Base-by-base conservation (phyloP, 2,797 vertebrate species). In the Characodon lateralis region DNA sequence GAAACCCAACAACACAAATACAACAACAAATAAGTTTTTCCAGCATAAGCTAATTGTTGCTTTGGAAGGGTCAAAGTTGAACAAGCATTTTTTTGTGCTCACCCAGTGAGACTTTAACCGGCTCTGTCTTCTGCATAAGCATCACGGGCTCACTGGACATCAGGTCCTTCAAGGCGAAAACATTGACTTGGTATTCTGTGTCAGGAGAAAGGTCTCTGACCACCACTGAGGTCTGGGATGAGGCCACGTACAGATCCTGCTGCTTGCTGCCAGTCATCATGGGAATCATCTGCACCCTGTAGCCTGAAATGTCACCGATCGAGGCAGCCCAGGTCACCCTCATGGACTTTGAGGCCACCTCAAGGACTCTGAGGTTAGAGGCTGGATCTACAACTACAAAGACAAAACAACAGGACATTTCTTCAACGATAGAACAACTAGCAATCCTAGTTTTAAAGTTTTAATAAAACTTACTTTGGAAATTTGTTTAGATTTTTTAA, bases 101-200 rank as follows among this genome's bases (percentile, higher is more conserved):
- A 99, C 98, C 98, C 84, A 98, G 81, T 88, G 97, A 97, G 58
- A 98, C 93, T 91, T 95, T 97, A 8, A 97, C 83, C 12, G 96
- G 95, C 76, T 96, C 93, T 0, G 98, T 99, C 95, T 96, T 98
- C 89, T 98, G 96, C 96, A 97, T 95, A 83, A 93, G 78, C 0
- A 83, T 90, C 85, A 96, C 13, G 0, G 97, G 94, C 72, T 98
- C 97, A 58, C 98, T 99, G 79, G 97, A 94, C 8, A 89, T 95
- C 86, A 98, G 88, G 43, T 96, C 97, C 84, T 93, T 97, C 92
- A 98, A 93, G 53, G 98, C 97, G 41, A 94, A 97, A 84, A 99
- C 88, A 48, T 93, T 97, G 83, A 99, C 96, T 89, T 98, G 95
- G 81, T 99, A 99, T 74, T 96, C 94, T 0, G 96, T 98, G 83